A percentile compares a stretch with the other conserved stretches of the same genome.
phyloP scores from a whole-genome alignment of 1,140 invertebrate species.

The Pseudomyrmex concolor region DNA sequence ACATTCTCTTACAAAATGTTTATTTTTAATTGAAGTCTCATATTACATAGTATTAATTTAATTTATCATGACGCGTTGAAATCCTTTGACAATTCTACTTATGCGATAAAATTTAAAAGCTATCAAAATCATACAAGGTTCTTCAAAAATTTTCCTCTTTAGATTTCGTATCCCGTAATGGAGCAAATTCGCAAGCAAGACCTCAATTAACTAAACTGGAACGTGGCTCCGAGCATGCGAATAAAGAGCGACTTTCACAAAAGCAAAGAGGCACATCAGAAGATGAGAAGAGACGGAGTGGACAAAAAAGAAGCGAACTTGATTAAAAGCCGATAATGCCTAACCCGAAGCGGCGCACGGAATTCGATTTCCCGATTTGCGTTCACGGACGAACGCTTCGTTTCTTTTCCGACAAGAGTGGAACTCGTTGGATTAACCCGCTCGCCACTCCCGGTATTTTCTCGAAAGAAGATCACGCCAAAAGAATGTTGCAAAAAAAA shows the following conservation, averaged over 20 bases:
- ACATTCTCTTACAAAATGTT: too few relatives aligned
- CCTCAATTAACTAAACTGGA: constrained; percentile 55
- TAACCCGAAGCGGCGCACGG: constrained; percentile 40
- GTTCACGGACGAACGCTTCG: constrained; percentile 59
- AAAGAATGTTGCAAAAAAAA: background rate
- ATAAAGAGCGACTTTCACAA: constrained; percentile 42
- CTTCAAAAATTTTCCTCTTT: background rate
- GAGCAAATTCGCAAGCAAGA: constrained; percentile 29
- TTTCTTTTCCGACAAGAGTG: constrained; percentile 40
- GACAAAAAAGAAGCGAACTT: constrained; percentile 60
- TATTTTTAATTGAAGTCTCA: too few relatives aligned
- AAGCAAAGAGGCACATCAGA: constrained; percentile 54
- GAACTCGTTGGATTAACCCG: constrained; percentile 18
- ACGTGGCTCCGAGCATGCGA: constrained; percentile 44
- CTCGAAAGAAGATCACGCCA: constrained; percentile 5
- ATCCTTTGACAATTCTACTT: background rate
- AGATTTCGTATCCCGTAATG: too few relatives aligned
- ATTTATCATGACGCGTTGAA: background rate
- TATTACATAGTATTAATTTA: too few relatives aligned
- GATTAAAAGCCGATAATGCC: constrained; percentile 71
- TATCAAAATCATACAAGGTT: background rate
- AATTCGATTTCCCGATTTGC: constrained; percentile 61
- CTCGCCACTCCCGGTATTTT: constrained; percentile 29
- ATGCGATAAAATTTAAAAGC: background rate
- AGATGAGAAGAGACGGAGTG: constrained; percentile 53